Conservation (phyloP, 2,797 vertebrate species). For the Catostomus latipinnis region DNA sequence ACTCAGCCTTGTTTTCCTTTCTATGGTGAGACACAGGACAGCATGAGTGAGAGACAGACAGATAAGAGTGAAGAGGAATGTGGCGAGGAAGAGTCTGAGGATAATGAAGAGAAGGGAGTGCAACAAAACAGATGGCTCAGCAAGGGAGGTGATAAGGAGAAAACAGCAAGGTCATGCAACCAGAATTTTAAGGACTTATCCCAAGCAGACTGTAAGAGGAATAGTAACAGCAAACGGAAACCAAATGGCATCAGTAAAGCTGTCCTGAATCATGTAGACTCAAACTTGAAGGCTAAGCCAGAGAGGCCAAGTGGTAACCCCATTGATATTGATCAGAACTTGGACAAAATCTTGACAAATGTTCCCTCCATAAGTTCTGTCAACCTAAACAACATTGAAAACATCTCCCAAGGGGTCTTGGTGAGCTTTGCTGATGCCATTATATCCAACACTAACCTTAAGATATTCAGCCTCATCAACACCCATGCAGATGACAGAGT, state of each 20-base stretch:
- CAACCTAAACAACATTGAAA: conserved; percentile 92
- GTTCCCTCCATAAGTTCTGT: conserved; percentile 82
- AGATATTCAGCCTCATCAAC: conserved; percentile 86
- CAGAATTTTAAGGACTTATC: conserved; percentile 1
- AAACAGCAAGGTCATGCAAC: conserved; percentile 58
- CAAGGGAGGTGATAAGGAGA: conserved; percentile 42
- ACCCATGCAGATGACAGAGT: conserved; percentile 86
- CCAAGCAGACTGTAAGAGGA: conserved; percentile 5
- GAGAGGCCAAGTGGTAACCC: conserved; percentile 82
- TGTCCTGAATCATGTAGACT: conserved; percentile 15
- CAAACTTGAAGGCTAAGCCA: conserved; percentile 61
- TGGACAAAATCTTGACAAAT: conserved; percentile 82
- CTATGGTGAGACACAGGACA: conserved; percentile 74
- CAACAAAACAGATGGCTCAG: background rate
- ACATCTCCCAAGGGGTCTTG: conserved; percentile 84
- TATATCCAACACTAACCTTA: conserved; percentile 83
- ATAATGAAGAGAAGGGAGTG: conserved; percentile 61
- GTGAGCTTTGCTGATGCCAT: conserved; percentile 85
- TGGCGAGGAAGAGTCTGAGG: conserved; percentile 71
- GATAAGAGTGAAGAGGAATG: conserved; percentile 76
- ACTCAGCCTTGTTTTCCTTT: conserved; percentile 59
- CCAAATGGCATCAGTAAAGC: background rate
- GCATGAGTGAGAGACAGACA: conserved; percentile 52
- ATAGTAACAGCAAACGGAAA: conserved; percentile 19
- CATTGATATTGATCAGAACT: conserved; percentile 82